Percentiles rank a stretch among this genome's conserved stretches.
Evolutionary conservation across 2,888 invertebrate genomes (phyloP).

Genomic region (Dicyrtomina minuta): DNA sequence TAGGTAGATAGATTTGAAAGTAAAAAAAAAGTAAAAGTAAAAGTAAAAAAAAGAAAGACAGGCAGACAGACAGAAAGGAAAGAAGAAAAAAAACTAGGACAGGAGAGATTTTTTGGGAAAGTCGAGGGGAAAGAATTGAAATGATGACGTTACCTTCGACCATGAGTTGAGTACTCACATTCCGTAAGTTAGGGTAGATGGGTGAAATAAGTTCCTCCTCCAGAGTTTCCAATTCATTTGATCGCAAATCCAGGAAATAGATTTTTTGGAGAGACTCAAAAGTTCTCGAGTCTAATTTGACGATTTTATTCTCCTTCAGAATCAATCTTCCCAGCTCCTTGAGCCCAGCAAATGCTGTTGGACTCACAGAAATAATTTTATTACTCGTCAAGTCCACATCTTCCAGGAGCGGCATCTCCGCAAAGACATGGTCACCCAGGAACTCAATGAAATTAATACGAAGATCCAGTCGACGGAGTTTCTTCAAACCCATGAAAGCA

Average conservation of each 20-base stretch:
- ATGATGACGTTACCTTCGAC: conserved; percentile 65
- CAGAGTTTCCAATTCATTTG: conserved; percentile 74
- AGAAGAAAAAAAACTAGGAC: too few species aligned
- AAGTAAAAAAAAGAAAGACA: too few species aligned
- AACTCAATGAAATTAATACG: conserved; percentile 73
- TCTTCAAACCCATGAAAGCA: conserved; percentile 74
- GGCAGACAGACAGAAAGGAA: too few species aligned
- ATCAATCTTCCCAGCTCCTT: conserved; percentile 70
- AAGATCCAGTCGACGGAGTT: conserved; percentile 72
- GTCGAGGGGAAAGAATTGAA: too few species aligned
- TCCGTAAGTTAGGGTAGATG: conserved; percentile 75
- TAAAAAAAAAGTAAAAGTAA: too few species aligned
- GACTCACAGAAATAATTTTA: conserved; percentile 67
- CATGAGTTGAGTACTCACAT: conserved; percentile 71
- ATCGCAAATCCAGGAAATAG: conserved; percentile 72
- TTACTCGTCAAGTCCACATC: conserved; percentile 67
- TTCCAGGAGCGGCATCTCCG: conserved; percentile 72
- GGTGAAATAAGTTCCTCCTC: conserved; percentile 75
- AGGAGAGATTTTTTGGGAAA: too few species aligned
- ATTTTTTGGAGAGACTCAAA: conserved; percentile 73
- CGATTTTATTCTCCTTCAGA: conserved; percentile 75
- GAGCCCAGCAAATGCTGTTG: conserved; percentile 75
- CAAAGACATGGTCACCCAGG: conserved; percentile 76
- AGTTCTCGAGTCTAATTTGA: conserved; percentile 69
- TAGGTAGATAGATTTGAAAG: too few species aligned